Conservation (phyloP, 2,797 vertebrate genomes). For the Percopsis omiscomaycus region DNA sequence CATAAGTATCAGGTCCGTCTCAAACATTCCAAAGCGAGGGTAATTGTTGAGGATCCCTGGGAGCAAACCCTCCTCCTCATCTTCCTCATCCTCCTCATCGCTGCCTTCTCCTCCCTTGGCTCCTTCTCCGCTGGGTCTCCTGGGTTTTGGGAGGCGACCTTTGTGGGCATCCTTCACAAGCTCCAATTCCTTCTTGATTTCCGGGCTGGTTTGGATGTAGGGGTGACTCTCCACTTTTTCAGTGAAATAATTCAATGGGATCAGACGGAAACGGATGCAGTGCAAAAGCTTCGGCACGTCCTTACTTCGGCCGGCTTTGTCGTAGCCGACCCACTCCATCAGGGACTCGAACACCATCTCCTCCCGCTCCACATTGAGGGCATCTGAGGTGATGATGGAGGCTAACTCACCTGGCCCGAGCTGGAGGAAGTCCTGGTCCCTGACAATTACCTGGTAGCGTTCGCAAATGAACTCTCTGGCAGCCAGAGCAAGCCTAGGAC, state of each 20-base stretch:
- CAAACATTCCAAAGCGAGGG: conserved; percentile 96
- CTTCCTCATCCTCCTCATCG: conserved; percentile 63
- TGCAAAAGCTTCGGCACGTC: conserved; percentile 87
- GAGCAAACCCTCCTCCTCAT: conserved; percentile 77
- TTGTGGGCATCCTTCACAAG: conserved; percentile 87
- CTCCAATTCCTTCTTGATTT: conserved; percentile 89
- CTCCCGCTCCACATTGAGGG: conserved; percentile 88
- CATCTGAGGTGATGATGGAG: conserved; percentile 88
- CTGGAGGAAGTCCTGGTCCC: conserved; percentile 90
- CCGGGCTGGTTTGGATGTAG: conserved; percentile 80
- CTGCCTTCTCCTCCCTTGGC: conserved; percentile 62
- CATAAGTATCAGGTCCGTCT: conserved; percentile 93
- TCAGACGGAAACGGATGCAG: conserved; percentile 91
- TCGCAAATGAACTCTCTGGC: conserved; percentile 93
- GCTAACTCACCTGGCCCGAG: conserved; percentile 88
- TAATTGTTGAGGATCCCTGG: conserved; percentile 95
- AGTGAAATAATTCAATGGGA: conserved; percentile 83
- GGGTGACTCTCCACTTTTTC: conserved; percentile 87
- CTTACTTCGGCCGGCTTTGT: conserved; percentile 75
- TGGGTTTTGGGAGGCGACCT: conserved; percentile 83
- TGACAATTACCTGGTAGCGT: conserved; percentile 83
- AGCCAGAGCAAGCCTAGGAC: conserved; percentile 83
- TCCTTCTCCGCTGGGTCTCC: conserved; percentile 49
- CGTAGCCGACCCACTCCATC: conserved; percentile 87
- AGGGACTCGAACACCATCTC: conserved; percentile 91